phyloP scores from a whole-genome alignment of 2,113 vertebrate genomes.

The Eulemur rufifrons region DNA sequence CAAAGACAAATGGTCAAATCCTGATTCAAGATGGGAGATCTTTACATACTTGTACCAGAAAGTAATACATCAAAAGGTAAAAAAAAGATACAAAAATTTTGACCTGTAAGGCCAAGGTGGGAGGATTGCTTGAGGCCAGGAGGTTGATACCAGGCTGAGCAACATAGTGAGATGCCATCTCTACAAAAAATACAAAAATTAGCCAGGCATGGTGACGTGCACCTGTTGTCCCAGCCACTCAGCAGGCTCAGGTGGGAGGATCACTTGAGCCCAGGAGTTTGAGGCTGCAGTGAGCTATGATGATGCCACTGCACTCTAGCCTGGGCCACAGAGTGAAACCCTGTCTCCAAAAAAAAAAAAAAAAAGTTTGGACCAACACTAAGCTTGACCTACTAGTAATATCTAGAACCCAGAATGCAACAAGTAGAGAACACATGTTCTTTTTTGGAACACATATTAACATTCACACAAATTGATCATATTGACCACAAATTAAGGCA shows the following conservation, averaged over 20 bases:
- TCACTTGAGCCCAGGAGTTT: not conserved
- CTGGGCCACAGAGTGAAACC: not conserved
- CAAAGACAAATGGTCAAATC: not conserved
- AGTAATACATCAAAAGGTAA: not conserved
- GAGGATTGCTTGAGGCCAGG: not conserved
- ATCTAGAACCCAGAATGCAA: not conserved
- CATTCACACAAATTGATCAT: not conserved
- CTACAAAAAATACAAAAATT: not conserved
- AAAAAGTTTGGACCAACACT: not conserved
- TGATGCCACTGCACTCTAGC: not conserved
- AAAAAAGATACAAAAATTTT: not conserved
- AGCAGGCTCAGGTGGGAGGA: not conserved
- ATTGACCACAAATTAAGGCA: not conserved
- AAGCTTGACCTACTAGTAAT: not conserved
- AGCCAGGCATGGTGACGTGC: not conserved
- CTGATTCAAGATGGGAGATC: not conserved
- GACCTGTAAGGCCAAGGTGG: not conserved
- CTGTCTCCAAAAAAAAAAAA: not conserved
- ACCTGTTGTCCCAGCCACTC: not conserved
- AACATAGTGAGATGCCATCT: not conserved
- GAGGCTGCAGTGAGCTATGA: not conserved
- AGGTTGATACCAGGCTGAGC: not conserved
- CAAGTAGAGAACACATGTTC: not conserved
- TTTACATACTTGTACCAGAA: not conserved
- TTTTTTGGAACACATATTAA: not conserved